phyloP scores from a whole-genome alignment of 2,797 vertebrate species.

The Scyliorhinus canicula region DNA sequence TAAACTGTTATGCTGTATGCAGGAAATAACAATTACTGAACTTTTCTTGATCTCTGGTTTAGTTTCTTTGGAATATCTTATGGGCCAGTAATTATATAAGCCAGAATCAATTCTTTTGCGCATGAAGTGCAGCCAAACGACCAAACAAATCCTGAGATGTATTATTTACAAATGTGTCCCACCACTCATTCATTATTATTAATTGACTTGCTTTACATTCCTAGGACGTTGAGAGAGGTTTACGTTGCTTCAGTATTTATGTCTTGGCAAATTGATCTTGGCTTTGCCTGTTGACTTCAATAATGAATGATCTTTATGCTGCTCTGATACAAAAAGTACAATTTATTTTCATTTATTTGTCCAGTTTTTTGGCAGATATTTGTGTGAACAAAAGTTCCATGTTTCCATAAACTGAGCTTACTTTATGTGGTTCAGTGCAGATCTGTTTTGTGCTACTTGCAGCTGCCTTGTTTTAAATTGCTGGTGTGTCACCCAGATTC shows the following conservation, averaged over 20 bases:
- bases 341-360: slow-evolving; percentile 26
- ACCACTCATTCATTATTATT: background rate
- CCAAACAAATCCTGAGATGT: background rate
- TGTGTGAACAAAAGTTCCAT: background rate
- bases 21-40: slow-evolving; percentile 34
- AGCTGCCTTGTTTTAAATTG: background rate
- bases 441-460: background rate
- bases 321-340: slow-evolving; percentile 7
- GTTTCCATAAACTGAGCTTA: background rate
- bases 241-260: slow-evolving; percentile 16
- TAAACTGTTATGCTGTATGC: background rate
- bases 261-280: background rate
- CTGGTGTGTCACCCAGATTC: background rate
- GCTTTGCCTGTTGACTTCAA: background rate
- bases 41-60: slow-evolving; percentile 36
- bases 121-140: slow-evolving; percentile 31
- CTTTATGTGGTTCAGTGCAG: no score
- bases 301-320: slow-evolving; percentile 26
- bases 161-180: slow-evolving; percentile 31
- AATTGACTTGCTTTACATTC: slow-evolving; percentile 26
- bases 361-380: slow-evolving; percentile 31
- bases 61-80: slow-evolving; percentile 19
- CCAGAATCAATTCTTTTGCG: slow-evolving; percentile 2
- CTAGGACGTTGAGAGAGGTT: no score
- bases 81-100: slow-evolving; percentile 22